These are phyloP conservation scores for Macropis europaea DNA, from an alignment of 2,888 invertebrate genomes.

Conservation along the genomic window DNA sequence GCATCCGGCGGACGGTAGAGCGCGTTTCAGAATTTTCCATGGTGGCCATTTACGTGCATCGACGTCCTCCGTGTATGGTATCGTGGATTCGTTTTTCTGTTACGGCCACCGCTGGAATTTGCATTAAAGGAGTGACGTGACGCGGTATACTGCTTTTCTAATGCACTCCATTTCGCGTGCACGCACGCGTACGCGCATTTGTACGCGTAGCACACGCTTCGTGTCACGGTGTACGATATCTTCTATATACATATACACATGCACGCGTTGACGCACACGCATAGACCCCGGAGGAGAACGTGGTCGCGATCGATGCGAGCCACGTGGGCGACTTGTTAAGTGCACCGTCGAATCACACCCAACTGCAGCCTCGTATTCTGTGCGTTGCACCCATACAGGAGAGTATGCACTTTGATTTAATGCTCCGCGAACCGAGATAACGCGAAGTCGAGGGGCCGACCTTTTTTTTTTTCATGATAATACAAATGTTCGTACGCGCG, in stretches of 20 bases:
- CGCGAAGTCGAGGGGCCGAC: constrained; percentile 24
- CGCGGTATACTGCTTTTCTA: constrained; percentile 37
- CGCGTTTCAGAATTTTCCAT: constrained; percentile 40
- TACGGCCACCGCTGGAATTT: constrained; percentile 30
- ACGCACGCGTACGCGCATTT: background rate
- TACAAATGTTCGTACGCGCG: constrained; percentile 44
- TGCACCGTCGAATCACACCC: constrained; percentile 62
- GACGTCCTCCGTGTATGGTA: constrained; percentile 44
- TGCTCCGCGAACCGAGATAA: constrained; percentile 51
- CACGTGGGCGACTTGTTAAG: constrained; percentile 65
- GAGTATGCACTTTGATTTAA: constrained; percentile 60
- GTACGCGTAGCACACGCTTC: background rate
- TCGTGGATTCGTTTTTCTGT: constrained; percentile 43
- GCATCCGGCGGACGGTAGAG: background rate
- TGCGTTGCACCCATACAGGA: constrained; percentile 51
- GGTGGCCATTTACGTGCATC: constrained; percentile 39
- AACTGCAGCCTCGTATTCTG: constrained; percentile 53
- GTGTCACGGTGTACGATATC: no score
- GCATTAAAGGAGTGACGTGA: constrained; percentile 51
- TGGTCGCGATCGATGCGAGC: constrained; percentile 51
- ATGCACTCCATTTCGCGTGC: constrained; percentile 33
- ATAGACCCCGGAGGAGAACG: background rate
- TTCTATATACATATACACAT: no score
- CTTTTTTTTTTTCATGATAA: constrained; percentile 34
- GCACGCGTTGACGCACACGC: no score